Conservation (phyloP, 2,797 vertebrate genomes). For the Sebastes kiyomatsui region DNA sequence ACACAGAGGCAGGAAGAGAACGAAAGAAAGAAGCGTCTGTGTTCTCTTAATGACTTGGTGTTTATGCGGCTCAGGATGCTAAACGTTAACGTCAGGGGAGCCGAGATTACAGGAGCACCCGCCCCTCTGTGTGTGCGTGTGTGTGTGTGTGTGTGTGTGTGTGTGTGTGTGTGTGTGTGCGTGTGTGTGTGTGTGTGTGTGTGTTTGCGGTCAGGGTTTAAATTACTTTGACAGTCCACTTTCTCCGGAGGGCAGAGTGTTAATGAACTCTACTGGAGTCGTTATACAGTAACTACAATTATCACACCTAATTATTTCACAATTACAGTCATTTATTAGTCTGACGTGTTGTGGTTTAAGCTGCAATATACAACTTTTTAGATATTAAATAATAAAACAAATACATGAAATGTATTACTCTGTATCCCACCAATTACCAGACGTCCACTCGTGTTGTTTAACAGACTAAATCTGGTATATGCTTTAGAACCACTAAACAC, state of each 20-base stretch:
- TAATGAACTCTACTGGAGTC: slow-evolving; percentile 53
- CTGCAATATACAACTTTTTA: not conserved
- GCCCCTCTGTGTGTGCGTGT: not conserved
- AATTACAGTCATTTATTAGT: slow-evolving; percentile 21
- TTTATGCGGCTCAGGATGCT: slow-evolving; percentile 39
- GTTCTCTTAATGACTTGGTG: slow-evolving; percentile 22
- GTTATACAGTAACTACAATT: slow-evolving; percentile 33
- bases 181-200: slow-evolving; percentile 14
- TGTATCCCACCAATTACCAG: not conserved
- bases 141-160: slow-evolving; percentile 26
- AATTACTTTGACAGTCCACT: slow-evolving; percentile 41
- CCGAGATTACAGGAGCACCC: slow-evolving; percentile 7
- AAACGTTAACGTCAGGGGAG: slow-evolving; percentile 45
- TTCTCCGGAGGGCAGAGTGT: slow-evolving; percentile 29
- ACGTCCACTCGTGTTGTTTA: not conserved
- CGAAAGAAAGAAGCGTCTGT: not conserved
- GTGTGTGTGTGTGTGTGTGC: slow-evolving; percentile 22
- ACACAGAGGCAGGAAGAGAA: not conserved
- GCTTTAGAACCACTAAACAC: not conserved
- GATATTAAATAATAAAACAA: not conserved
- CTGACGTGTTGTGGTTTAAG: not conserved
- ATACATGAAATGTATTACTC: not conserved
- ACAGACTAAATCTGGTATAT: not conserved
- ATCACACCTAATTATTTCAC: slow-evolving; percentile 48
- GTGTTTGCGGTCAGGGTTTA: slow-evolving; percentile 26